These are phyloP conservation scores for Andrena cerasifolii DNA, from an alignment of 1,140 invertebrate genomes.

Conservation along the genomic window DNA sequence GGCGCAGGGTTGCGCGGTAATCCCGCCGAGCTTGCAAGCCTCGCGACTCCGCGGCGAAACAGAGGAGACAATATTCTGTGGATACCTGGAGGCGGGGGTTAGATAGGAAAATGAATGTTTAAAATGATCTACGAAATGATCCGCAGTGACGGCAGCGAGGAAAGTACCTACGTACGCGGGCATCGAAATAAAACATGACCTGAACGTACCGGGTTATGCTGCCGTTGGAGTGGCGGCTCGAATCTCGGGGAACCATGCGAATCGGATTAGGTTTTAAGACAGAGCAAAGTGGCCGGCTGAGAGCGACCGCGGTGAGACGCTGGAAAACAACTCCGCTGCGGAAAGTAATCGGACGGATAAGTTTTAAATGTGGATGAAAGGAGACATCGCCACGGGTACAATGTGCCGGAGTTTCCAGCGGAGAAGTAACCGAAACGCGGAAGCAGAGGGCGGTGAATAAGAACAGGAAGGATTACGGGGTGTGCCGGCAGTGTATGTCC, in stretches of 20 bases:
- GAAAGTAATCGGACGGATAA: conserved; percentile 35
- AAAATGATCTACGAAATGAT: conserved; percentile 44
- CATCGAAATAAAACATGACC: conserved; percentile 40
- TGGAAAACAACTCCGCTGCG: not conserved
- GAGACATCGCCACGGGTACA: not conserved
- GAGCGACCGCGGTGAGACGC: not conserved
- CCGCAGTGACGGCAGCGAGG: not conserved
- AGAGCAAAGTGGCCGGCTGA: not conserved
- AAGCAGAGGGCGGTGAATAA: not conserved
- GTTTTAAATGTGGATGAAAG: conserved; percentile 6
- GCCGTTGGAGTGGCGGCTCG: not conserved
- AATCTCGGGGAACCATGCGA: conserved; percentile 10
- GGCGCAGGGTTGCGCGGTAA: not conserved
- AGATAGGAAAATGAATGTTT: conserved; percentile 27
- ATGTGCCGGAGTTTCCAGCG: conserved; percentile 1
- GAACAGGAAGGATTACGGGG: conserved; percentile 58
- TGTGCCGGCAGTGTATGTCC: conserved; percentile 62
- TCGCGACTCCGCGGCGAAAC: conserved; percentile 29
- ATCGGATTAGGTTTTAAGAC: conserved; percentile 20
- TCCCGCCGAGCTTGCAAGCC: conserved; percentile 28
- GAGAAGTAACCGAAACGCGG: conserved; percentile 2
- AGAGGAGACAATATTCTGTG: conserved; percentile 26
- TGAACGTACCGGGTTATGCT: conserved; percentile 10
- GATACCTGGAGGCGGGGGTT: not conserved
- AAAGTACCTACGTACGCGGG: not conserved